phyloP scores from a whole-genome alignment of 2,888 invertebrate species.

The Epistrophe eligans region DNA sequence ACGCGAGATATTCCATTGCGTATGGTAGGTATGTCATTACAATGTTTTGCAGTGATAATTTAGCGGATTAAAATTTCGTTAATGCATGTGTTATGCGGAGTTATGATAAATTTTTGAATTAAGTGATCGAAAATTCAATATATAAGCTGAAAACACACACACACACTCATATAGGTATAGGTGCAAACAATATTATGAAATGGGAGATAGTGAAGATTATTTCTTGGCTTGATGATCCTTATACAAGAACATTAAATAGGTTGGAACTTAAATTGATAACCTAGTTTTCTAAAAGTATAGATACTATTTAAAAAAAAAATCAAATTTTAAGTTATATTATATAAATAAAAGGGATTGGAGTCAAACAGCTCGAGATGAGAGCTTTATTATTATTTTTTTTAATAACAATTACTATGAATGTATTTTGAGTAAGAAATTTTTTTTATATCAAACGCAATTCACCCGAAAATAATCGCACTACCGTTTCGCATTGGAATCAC shows the following conservation, averaged over 20 bases:
- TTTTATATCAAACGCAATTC: background rate
- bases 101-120: conserved; percentile 67
- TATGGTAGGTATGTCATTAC: background rate
- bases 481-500: conserved; percentile 37
- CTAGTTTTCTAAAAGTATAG: too few relatives aligned
- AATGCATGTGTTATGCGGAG: conserved; percentile 52
- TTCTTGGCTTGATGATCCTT: background rate
- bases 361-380: too few relatives aligned
- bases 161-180: background rate
- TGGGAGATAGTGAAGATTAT: background rate
- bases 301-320: too few relatives aligned
- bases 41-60: conserved; percentile 58
- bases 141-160: background rate
- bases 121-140: conserved; percentile 55
- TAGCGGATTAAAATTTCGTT: conserved; percentile 72
- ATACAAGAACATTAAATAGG: background rate
- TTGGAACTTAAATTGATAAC: background rate
- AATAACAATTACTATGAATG: too few relatives aligned
- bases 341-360: too few relatives aligned
- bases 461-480: background rate
- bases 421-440: background rate
- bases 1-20: background rate
- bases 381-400: too few relatives aligned
- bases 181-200: background rate
- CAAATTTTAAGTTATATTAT: too few relatives aligned